Percentiles rank a stretch among this genome's conserved stretches.
phyloP scores from a whole-genome alignment of 2,113 vertebrate species.

The Cyanoramphus novaezelandiae region DNA sequence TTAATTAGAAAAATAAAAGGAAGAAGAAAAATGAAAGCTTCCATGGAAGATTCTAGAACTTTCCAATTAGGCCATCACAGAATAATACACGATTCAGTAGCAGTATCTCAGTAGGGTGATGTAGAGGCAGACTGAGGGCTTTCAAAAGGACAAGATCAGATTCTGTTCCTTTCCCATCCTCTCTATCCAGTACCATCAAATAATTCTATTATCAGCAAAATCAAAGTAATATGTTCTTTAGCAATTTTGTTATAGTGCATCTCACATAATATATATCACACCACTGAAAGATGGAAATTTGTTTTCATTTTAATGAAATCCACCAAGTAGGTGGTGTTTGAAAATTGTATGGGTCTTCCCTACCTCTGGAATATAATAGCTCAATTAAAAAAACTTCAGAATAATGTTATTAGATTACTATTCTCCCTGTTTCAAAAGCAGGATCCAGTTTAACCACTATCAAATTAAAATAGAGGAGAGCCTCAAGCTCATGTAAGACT shows the following conservation, averaged over 20 bases:
- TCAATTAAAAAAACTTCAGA: background rate
- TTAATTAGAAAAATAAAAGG: background rate
- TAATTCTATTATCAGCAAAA: background rate
- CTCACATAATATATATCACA: background rate
- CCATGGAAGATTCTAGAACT: background rate
- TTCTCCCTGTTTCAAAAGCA: background rate
- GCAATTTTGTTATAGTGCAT: background rate
- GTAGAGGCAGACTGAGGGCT: background rate
- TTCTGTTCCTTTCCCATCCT: background rate
- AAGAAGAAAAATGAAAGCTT: background rate
- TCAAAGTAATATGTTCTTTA: background rate
- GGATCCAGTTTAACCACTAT: background rate
- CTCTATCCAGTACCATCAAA: background rate
- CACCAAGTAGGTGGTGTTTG: background rate
- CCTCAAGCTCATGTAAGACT: background rate
- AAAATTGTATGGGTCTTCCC: background rate
- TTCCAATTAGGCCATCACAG: rapidly evolving
- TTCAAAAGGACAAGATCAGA: background rate
- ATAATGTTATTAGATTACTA: background rate
- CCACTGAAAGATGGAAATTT: background rate
- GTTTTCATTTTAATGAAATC: background rate
- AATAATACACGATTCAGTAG: background rate
- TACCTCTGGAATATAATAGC: background rate
- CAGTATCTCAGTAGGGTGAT: background rate
- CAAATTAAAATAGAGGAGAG: background rate